Conservation (phyloP, 2,113 vertebrate genomes). For the Pelusios castaneus region DNA sequence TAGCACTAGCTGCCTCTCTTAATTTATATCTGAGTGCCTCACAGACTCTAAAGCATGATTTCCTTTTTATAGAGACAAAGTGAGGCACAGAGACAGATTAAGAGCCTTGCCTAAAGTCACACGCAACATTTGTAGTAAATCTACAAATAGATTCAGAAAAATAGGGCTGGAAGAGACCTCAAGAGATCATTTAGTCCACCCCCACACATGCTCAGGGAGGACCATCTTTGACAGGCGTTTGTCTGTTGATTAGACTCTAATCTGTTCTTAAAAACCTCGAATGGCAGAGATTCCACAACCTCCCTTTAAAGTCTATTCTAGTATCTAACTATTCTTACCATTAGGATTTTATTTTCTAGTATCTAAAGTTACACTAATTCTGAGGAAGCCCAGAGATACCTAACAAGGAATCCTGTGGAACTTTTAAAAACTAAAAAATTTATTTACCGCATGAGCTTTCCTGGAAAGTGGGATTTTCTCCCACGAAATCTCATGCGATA, state of each 20-base stretch:
- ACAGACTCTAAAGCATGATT: neutral
- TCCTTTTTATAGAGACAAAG: neutral
- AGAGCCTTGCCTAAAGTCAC: neutral
- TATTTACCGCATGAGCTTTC: no score
- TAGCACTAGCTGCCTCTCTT: neutral
- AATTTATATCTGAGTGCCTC: neutral
- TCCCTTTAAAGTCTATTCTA: neutral
- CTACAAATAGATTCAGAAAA: neutral
- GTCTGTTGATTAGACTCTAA: no score
- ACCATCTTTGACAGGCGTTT: neutral
- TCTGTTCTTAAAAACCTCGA: neutral
- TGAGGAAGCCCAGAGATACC: neutral
- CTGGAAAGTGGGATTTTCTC: no score
- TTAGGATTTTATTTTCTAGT: neutral
- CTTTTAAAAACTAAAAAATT: no score
- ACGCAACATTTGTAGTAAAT: rapidly evolving
- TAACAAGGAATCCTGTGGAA: no score
- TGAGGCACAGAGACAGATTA: neutral
- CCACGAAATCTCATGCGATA: no score
- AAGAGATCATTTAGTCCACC: neutral
- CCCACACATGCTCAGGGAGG: neutral
- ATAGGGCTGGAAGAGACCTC: neutral
- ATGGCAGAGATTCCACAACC: neutral
- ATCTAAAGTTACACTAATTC: neutral
- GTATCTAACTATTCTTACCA: neutral